These are phyloP conservation scores for Smutsia gigantea DNA, from an alignment of 2,797 vertebrate species.

Conservation along the genomic window DNA sequence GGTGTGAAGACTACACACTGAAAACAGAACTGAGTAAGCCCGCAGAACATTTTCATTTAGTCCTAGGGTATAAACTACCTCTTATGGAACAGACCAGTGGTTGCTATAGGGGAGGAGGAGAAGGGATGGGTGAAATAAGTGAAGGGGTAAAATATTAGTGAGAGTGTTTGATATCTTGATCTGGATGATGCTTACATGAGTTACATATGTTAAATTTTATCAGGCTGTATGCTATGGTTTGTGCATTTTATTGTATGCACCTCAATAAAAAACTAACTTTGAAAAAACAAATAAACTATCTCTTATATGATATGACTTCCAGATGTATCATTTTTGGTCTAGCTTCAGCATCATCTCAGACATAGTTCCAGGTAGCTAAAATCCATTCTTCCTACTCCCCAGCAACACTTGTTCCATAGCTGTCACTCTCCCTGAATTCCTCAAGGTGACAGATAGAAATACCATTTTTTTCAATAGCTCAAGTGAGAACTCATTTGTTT, in stretches of 20 bases:
- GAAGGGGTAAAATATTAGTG: no score
- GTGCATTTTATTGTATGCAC: no score
- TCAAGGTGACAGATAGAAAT: background rate
- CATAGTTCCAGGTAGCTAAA: background rate
- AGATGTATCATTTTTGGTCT: background rate
- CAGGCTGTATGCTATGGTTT: no score
- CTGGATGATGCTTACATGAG: no score
- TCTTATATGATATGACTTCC: background rate
- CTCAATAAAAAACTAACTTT: no score
- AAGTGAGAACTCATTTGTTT: background rate
- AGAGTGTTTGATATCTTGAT: no score
- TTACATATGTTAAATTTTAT: no score
- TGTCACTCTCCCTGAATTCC: background rate
- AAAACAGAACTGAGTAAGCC: background rate
- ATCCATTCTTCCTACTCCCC: background rate
- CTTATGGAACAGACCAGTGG: background rate
- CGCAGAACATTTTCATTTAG: background rate
- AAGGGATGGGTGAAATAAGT: no score
- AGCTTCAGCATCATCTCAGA: background rate
- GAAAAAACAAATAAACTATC: background rate
- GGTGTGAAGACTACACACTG: background rate
- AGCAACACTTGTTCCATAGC: background rate
- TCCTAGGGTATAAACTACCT: background rate
- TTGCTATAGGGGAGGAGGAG: no score
- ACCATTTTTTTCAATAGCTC: background rate